Evolutionary conservation across 2,888 invertebrate genomes (phyloP), one percentile per base, ranked within the genome.

Genomic region (Heteropelma amictum): DNA sequence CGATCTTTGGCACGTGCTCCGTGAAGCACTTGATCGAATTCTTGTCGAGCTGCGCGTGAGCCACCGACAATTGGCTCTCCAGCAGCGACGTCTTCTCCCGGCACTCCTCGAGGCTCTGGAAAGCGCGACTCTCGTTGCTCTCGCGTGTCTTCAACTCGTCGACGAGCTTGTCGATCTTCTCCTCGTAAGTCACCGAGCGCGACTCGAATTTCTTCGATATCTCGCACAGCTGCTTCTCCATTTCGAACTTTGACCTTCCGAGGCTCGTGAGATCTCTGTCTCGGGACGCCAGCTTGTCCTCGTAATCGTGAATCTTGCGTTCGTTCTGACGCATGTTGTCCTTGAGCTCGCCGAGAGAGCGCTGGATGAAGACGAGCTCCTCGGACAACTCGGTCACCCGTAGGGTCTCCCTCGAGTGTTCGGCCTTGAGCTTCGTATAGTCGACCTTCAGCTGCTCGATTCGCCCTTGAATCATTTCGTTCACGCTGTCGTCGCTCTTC

Each of bases 1-100:
- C 77, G 12, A 87, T 82, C 54, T 79, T 81, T 1, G 80, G 69
- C 5, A 82, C 58, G 12, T 84, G 82, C 26, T 84, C 82, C n/a
- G 76, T 75, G 3, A 53, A 61, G 40, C 68, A 77, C 56, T 64
- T 78, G 4, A 68, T 42, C 7, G 77, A 75, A n/a, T 56, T 72
- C 56, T 79, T 69, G 8, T 84, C 80, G 10, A 85, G 68, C 45
- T 84, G 61, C 0, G 47, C 63, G 12, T 77, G 78, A 3, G 79
- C 75, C 28, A 51, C 45, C 1, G 79, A 79, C 23, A 86, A 64
- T 49, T 84, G 79, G 38, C 71, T 80, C 49, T 83, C 80, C 1
- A 87, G 65, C 0, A 60, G 61, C 10, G 67, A 54, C 3, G 75
- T 77, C 60, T 79, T 83, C 23, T 81, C 74, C 35, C 79, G 60